phyloP scores from a whole-genome alignment of 1,140 invertebrate species.

The Manduca sexta region DNA sequence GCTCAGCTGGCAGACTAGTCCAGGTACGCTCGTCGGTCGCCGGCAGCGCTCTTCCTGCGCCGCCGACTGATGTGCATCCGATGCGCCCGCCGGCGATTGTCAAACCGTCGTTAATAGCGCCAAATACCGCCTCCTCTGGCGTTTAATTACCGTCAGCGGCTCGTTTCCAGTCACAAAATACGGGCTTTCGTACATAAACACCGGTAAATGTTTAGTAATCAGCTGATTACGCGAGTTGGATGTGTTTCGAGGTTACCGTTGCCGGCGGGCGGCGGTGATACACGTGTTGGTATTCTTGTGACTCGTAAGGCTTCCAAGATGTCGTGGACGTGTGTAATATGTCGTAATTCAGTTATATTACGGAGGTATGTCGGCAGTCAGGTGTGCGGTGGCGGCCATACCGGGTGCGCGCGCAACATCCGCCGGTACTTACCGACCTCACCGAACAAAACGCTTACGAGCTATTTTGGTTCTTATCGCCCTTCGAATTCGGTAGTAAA shows the following conservation, averaged over 20 bases:
- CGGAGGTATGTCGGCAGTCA: slow-evolving; percentile 58
- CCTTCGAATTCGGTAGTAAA: slow-evolving; percentile 36
- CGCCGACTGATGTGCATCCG: slow-evolving; percentile 48
- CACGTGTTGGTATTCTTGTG: slow-evolving; percentile 25
- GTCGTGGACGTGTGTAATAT: slow-evolving; percentile 32
- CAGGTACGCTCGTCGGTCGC: slow-evolving; percentile 83
- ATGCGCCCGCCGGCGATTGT: slow-evolving; percentile 45
- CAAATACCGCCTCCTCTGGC: slow-evolving; percentile 25
- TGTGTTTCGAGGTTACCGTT: slow-evolving; percentile 37
- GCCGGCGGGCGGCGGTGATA: slow-evolving; percentile 26
- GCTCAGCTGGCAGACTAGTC: slow-evolving; percentile 99
- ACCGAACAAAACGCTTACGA: slow-evolving; percentile 24
- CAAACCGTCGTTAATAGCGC: slow-evolving; percentile 35
- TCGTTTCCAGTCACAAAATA: slow-evolving; percentile 46
- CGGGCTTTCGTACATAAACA: slow-evolving; percentile 46
- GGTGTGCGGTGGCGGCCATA: slow-evolving; percentile 65
- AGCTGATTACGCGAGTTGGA: slow-evolving; percentile 49
- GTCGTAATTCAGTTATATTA: slow-evolving; percentile 56
- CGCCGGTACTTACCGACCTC: slow-evolving; percentile 31
- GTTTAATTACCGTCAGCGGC: slow-evolving; percentile 26
- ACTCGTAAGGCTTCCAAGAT: slow-evolving; percentile 20
- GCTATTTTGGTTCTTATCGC: slow-evolving; percentile 47
- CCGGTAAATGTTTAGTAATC: slow-evolving; percentile 67
- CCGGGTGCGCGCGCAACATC: slow-evolving; percentile 65
- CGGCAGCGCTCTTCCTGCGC: slow-evolving; percentile 34